phyloP scores from a whole-genome alignment of 2,888 invertebrate genomes.

The Limnephilus rhombicus region DNA sequence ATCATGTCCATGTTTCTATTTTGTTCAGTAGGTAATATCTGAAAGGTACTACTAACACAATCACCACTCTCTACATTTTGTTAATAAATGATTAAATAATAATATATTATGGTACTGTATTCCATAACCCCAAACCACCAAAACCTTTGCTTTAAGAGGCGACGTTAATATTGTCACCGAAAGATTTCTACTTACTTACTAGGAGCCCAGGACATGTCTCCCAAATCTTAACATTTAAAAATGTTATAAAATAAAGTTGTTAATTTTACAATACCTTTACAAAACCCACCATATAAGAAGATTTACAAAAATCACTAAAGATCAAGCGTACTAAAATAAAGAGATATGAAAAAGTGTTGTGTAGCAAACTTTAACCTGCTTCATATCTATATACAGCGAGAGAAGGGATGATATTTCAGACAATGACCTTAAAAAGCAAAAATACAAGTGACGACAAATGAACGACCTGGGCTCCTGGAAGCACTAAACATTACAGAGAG shows the following conservation, averaged over 20 bases:
- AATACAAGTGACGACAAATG: background rate
- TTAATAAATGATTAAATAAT: no score
- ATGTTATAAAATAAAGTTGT: background rate
- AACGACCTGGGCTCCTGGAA: conserved; percentile 15
- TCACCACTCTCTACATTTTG: background rate
- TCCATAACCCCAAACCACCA: no score
- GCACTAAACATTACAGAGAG: conserved; percentile 1
- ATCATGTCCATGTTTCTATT: background rate
- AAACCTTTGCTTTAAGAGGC: background rate
- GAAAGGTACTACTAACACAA: background rate
- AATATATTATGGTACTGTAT: no score
- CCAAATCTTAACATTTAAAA: background rate
- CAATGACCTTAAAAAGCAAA: background rate
- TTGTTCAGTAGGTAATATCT: background rate
- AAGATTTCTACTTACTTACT: background rate
- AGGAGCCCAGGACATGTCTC: background rate
- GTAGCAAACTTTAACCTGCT: background rate
- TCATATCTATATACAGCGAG: background rate
- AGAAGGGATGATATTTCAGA: background rate
- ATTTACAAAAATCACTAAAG: background rate
- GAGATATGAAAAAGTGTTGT: background rate
- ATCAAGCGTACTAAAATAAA: background rate
- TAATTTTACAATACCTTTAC: background rate
- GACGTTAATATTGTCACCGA: background rate
- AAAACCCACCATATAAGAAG: background rate